A percentile compares a stretch with the other conserved stretches of the same genome.
phyloP scores from a whole-genome alignment of 1,140 invertebrate genomes.

The Pteromalus puparum region DNA sequence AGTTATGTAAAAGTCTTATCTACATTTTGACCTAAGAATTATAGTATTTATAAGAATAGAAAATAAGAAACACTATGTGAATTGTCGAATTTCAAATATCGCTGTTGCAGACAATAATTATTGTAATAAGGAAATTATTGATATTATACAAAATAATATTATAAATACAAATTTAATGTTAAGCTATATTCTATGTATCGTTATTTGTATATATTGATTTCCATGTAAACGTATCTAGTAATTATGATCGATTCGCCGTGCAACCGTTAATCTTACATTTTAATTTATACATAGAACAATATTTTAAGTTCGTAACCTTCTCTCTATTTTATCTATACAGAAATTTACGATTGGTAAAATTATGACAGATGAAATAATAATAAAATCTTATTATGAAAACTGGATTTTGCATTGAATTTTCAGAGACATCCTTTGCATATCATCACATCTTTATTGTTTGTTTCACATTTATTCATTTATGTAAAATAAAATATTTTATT shows the following conservation, averaged over 20 bases:
- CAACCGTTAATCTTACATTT: too few relatives aligned
- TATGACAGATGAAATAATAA: not conserved
- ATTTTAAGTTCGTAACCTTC: too few relatives aligned
- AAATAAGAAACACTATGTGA: not conserved
- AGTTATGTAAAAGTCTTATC: not conserved
- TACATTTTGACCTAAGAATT: not conserved
- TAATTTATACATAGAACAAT: too few relatives aligned
- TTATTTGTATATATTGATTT: not conserved
- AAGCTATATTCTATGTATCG: not conserved
- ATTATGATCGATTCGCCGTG: too few relatives aligned
- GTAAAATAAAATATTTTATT: not conserved
- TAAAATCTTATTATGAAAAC: not conserved
- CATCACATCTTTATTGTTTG: too few relatives aligned
- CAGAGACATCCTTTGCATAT: not conserved
- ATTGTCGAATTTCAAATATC: constrained; percentile 33
- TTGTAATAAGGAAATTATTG: not conserved
- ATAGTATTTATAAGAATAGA: not conserved
- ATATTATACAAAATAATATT: constrained; percentile 7
- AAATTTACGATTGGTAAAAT: not conserved
- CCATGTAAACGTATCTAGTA: too few relatives aligned
- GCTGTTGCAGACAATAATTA: constrained; percentile 46
- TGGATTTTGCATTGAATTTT: not conserved
- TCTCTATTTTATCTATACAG: too few relatives aligned
- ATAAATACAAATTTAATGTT: not conserved
- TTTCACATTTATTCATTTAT: too few relatives aligned